A percentile compares a stretch with the other conserved stretches of the same genome.
phyloP scores from a whole-genome alignment of 2,888 invertebrate species.

The Platycheirus rosarum region DNA sequence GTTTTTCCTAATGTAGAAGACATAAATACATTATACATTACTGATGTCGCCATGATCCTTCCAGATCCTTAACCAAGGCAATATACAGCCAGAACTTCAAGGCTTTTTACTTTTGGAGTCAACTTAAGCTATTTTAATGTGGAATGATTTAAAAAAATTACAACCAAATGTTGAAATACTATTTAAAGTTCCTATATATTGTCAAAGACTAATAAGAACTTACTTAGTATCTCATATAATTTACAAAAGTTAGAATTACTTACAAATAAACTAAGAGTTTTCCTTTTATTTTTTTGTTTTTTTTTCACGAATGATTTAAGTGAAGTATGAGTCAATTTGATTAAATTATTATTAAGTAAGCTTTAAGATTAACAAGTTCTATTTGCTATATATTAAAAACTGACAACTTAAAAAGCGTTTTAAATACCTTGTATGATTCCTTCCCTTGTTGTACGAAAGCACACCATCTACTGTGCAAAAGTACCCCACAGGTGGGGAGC shows the following conservation, averaged over 20 bases:
- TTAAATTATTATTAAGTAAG: constrained; percentile 24
- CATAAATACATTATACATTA: constrained; percentile 24
- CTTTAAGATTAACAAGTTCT: constrained; percentile 17
- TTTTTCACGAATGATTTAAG: constrained; percentile 14
- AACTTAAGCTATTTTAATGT: constrained; percentile 45
- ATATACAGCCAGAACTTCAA: constrained; percentile 35
- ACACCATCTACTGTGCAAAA: constrained; percentile 14
- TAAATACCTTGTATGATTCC: constrained; percentile 29
- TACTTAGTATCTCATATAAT: constrained; percentile 19
- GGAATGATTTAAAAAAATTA: constrained; percentile 1
- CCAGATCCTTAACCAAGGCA: constrained; percentile 40
- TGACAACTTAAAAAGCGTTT: constrained; percentile 20
- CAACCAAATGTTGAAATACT: constrained; percentile 34
- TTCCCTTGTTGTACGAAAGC: constrained; percentile 26
- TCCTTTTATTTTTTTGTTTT: constrained; percentile 1
- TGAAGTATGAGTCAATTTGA: constrained; percentile 14
- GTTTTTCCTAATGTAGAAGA: constrained; percentile 48
- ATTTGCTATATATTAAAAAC: constrained; percentile 17
- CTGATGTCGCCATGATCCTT: constrained; percentile 29
- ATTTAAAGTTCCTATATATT: constrained; percentile 21
- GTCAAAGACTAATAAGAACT: constrained; percentile 35
- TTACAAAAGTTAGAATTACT: constrained; percentile 1
- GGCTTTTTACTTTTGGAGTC: constrained; percentile 35
- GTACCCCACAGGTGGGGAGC: constrained; percentile 18
- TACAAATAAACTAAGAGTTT: constrained; percentile 21